Evolutionary conservation across 2,888 invertebrate species (phyloP), one percentile per base, ranked within the genome.

Genomic region (Drosophila putrida): DNA sequence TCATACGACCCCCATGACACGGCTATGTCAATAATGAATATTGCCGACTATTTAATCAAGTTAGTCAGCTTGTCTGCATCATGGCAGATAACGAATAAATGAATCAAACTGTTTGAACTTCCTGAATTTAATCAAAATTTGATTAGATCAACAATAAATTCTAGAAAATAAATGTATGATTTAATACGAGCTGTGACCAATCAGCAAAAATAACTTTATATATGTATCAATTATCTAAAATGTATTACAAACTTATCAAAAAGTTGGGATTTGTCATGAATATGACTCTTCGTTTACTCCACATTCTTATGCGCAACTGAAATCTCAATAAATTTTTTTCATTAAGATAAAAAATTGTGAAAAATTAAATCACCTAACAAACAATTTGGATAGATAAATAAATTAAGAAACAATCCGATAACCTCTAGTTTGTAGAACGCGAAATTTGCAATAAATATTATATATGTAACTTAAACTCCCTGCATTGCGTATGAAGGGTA

Each of bases 401-500:
- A 31, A 6, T 1, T 31, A 31, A 31, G 2, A 31, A 31, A 31
- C 28, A 28, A 8, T 2, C 20, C 2, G 2, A 2, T 2, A 20
- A 20, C 20, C n/a, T n/a, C n/a, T n/a, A n/a, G n/a, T n/a, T n/a
- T n/a, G n/a, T n/a, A n/a, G n/a, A n/a, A n/a, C n/a, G 1, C 20
- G 2, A 20, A 20, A 20, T 1, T 20, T 20, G 2, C 2, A 20
- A 20, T 20, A 20, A 20, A 0, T 20, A 3, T 20, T 20, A 20
- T 20, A 3, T 20, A 20, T 20, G 2, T 20, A 20, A 20, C 20
- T 20, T 20, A 50, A 62, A 50, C 47, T 20, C 57, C 47, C 47
- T 1, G 10, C 4, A 13, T 28, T 13, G 9, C n/a, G 9, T 4
- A 6, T 31, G 43, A 10, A 68, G 66, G 63, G 75, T 79, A 67